Evolutionary conservation across 2,888 invertebrate genomes (phyloP), one percentile per base, ranked within the genome.

Genomic region (Hyppa rectilinea): DNA sequence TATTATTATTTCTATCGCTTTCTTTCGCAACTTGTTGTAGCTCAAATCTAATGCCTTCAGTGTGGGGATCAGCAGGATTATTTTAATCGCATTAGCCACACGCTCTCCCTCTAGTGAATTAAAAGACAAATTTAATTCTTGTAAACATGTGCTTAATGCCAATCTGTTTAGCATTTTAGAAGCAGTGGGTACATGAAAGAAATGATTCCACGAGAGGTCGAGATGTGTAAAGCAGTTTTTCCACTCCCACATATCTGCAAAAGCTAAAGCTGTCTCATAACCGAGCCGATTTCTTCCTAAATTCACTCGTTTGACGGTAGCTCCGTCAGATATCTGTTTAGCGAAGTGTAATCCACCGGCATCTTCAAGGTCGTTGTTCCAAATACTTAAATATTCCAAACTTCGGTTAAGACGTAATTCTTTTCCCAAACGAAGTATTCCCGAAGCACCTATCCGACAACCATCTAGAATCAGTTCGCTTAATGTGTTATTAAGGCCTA

Each of bases 141-240:
- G 61, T 31, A 92, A 75, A 1, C 81, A 61, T 14, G 60, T 40
- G 52, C 87, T 89, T 9, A 81, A 61, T 17, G 87, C 71, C 47
- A 91, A 59, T 20, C 70, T 60, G 0, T 87, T 72, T 5, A 91
- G 79, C 85, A 91, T 78, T 78, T 86, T 88, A 0, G 71, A 68
- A 9, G 76, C 80, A 14, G 87, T 75, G 2, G 86, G 81, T 26
- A 71, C 49, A 50, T 87, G 80, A 65, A 76, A 82, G 4, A 91
- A 86, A 43, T 80, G 83, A 69, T 92, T 92, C 85, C 86, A 85
- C 2, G 92, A 92, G 36, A 92, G 79, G 72, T 92, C 85, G 20
- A 91, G 63, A 69, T 87, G 82, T 14, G 87, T 89, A 4, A 91
- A 69, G 50, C 59, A 81, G 61, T 91, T 87, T 4, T 75, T 78